phyloP scores from a whole-genome alignment of 2,888 invertebrate genomes.

The Slavum lentiscoides region DNA sequence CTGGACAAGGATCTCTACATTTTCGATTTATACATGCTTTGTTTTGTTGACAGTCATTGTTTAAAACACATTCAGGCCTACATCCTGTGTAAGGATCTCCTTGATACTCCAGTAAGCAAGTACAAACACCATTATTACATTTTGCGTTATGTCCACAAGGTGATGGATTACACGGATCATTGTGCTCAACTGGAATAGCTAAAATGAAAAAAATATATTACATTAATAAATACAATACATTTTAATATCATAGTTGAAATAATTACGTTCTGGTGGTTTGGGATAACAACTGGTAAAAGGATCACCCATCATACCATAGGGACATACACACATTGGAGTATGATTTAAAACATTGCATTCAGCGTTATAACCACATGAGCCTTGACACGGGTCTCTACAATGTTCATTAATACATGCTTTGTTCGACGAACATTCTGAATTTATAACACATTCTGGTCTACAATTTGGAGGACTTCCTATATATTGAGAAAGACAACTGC shows the following conservation, averaged over 20 bases:
- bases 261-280: constrained; percentile 62
- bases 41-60: constrained; percentile 58
- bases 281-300: constrained; percentile 71
- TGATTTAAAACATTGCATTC: constrained; percentile 77
- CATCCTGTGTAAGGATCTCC: constrained; percentile 67
- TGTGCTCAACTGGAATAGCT: constrained; percentile 62
- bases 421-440: constrained; percentile 62
- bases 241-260: constrained; percentile 54
- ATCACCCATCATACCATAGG: constrained; percentile 74
- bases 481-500: constrained; percentile 71
- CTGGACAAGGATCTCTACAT: constrained; percentile 60
- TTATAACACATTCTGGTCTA: constrained; percentile 61
- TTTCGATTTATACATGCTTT: constrained; percentile 59
- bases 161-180: constrained; percentile 63
- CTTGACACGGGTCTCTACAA: constrained; percentile 63
- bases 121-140: constrained; percentile 68
- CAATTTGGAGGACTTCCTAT: constrained; percentile 67
- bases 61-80: constrained; percentile 58
- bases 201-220: constrained; percentile 39
- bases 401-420: constrained; percentile 62
- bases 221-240: not conserved
- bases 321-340: constrained; percentile 76
- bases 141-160: constrained; percentile 74
- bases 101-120: constrained; percentile 71
- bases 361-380: constrained; percentile 74